These are phyloP conservation scores for Thalassoma bifasciatum DNA, from an alignment of 2,113 vertebrate genomes.

Conservation along the genomic window DNA sequence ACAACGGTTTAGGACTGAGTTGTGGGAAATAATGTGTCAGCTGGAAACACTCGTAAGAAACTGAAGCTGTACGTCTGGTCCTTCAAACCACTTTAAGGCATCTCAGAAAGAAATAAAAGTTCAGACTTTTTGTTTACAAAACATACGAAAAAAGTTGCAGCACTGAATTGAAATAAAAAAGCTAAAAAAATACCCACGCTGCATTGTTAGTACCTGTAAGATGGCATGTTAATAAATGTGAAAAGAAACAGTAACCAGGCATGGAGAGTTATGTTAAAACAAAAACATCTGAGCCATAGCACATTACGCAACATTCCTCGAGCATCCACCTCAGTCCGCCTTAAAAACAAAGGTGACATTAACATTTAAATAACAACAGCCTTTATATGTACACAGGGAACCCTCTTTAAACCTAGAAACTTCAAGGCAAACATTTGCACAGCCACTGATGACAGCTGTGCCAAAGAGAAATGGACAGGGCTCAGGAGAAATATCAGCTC, in stretches of 20 bases:
- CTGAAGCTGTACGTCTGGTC: background rate
- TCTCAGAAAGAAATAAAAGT: background rate
- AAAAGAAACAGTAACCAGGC: slow-evolving; percentile 27
- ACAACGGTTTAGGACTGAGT: background rate
- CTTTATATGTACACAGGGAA: slow-evolving; percentile 45
- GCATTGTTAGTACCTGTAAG: slow-evolving; percentile 61
- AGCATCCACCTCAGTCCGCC: background rate
- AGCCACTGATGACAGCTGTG: slow-evolving; percentile 17
- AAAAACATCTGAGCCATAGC: slow-evolving; percentile 1
- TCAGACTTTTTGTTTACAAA: background rate
- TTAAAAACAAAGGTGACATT: slow-evolving; percentile 7
- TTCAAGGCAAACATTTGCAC: slow-evolving; percentile 5
- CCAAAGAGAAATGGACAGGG: slow-evolving; percentile 20
- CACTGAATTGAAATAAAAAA: slow-evolving; percentile 13
- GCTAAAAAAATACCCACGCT: slow-evolving; percentile 30
- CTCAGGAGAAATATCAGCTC: slow-evolving; percentile 39
- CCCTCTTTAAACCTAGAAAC: slow-evolving; percentile 13
- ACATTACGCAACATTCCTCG: background rate
- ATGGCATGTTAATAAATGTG: slow-evolving; percentile 7
- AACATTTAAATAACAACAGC: slow-evolving; percentile 54
- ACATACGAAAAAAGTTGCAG: slow-evolving; percentile 12
- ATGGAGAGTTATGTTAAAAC: background rate
- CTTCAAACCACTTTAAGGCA: background rate
- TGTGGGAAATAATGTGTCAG: background rate
- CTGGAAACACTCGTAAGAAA: background rate